Percentiles rank a stretch among this genome's conserved stretches.
These are phyloP conservation scores for Eurois occulta DNA, from an alignment of 2,888 invertebrate species.

Conservation along the genomic window DNA sequence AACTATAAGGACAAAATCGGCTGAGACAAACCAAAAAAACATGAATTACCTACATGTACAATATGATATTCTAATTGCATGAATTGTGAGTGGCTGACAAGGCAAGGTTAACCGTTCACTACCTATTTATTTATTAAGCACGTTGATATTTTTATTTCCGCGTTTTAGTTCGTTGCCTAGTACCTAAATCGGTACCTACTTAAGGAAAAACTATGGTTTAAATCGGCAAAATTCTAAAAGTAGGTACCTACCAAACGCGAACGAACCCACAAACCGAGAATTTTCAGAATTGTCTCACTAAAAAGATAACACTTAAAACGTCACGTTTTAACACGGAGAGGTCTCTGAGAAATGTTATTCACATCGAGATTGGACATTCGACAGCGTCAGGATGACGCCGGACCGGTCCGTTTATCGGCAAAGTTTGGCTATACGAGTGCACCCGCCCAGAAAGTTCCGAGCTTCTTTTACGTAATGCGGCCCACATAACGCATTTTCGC, in stretches of 20 bases:
- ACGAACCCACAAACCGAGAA: neutral
- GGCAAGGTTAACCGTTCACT: conserved; percentile 84
- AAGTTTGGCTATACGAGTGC: conserved; percentile 85
- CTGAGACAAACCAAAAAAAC: conserved; percentile 20
- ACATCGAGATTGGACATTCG: conserved; percentile 70
- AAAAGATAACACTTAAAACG: conserved; percentile 60
- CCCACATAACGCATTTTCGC: conserved; percentile 82
- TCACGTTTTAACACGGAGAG: conserved; percentile 62
- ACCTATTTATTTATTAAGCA: conserved; percentile 65
- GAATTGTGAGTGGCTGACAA: conserved; percentile 67
- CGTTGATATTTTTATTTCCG: conserved; percentile 75
- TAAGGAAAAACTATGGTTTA: too few species aligned
- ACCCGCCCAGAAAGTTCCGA: conserved; percentile 82
- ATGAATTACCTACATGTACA: conserved; percentile 48
- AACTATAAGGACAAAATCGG: conserved; percentile 33
- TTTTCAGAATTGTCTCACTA: conserved; percentile 1
- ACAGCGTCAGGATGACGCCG: conserved; percentile 80
- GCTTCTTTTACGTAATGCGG: conserved; percentile 82
- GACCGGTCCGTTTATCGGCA: conserved; percentile 77
- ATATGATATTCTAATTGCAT: conserved; percentile 56
- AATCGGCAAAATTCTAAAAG: neutral
- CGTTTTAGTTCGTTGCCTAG: conserved; percentile 66
- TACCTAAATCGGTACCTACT: too few species aligned
- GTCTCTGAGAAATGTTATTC: conserved; percentile 69
- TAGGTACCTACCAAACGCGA: neutral